Evolutionary conservation across 2,113 vertebrate species (phyloP).

Genomic region (Merops nubicus): DNA sequence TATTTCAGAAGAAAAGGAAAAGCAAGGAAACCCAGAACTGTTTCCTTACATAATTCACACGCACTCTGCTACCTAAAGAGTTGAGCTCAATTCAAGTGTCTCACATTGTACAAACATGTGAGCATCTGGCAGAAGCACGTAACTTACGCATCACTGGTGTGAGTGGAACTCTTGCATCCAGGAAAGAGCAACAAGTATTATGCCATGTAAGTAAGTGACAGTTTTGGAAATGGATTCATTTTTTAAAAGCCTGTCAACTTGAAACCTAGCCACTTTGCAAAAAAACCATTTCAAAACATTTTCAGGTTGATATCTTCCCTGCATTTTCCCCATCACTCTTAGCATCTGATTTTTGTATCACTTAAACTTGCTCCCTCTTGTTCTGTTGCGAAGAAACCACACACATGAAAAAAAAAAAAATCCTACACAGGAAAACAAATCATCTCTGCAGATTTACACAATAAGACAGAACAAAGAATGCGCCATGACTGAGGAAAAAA

Average conservation of each 20-base stretch:
- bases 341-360: not conserved
- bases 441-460: not conserved
- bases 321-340: not conserved
- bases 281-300: slow-evolving; percentile 6
- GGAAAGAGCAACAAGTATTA: not conserved
- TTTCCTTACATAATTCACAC: not conserved
- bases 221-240: not conserved
- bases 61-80: not conserved
- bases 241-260: not conserved
- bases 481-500: not conserved
- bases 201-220: slow-evolving; percentile 6
- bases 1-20: not conserved
- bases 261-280: not conserved
- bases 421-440: not conserved
- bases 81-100: not conserved
- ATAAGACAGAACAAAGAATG: not conserved
- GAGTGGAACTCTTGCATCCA: not conserved
- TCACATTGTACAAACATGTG: not conserved
- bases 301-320: not conserved
- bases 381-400: not conserved
- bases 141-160: not conserved
- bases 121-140: not conserved
- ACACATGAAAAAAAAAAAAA: not conserved
- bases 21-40: not conserved
- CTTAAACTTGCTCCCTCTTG: not conserved